Base-by-base conservation (phyloP, 2,797 vertebrate genomes). In the Cossypha niveicapilla region DNA sequence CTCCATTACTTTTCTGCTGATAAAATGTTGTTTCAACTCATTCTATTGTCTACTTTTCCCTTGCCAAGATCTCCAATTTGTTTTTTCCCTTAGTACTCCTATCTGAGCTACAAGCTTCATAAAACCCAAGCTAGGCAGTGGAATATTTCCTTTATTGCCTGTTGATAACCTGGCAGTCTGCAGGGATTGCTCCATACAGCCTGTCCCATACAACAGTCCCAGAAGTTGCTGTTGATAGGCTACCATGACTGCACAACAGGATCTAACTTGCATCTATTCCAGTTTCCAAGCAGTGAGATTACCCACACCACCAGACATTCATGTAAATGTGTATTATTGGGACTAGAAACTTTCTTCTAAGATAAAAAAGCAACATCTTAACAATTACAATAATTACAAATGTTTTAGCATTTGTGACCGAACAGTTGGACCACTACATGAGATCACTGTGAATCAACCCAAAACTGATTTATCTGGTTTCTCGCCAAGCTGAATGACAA, bases 1-100 rank as follows among this genome's bases (percentile, higher is more conserved):
- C 42, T 91, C 88, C 81, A 91, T 96, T 95, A 94, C 96, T 96
- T 97, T 92, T 95, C 88, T 94, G 58, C 86, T 93, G 96, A 92
- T 91, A 94, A 96, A 97, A 93, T 79, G 61, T 96, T 96, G 95
- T 94, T 96, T 96, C 94, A 96, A 85, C 51, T 95, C 86, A 93
- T 95, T 91, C 80, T 77, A 90, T 90, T 93, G 73, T 91, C 93
- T 94, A 30, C 82, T 95, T 95, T 84, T 78, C 86, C 87, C 77
- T 83, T 90, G 72, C 90, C 79, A 94, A 91, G 41, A 39, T 68
- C 68, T 83, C 68, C 32, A 90, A 66, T 95, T 88, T 70, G 66
- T 57, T 87, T 94, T 92, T 89, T 88, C 39, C 47, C 70, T 68
- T 77, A 66, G 63, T 93, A 77, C 60, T 94, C 88, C 91, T 96